Evolutionary conservation across 2,797 vertebrate genomes (phyloP), one percentile per base, ranked within the genome.

Genomic region (Sarcophilus harrisii): DNA sequence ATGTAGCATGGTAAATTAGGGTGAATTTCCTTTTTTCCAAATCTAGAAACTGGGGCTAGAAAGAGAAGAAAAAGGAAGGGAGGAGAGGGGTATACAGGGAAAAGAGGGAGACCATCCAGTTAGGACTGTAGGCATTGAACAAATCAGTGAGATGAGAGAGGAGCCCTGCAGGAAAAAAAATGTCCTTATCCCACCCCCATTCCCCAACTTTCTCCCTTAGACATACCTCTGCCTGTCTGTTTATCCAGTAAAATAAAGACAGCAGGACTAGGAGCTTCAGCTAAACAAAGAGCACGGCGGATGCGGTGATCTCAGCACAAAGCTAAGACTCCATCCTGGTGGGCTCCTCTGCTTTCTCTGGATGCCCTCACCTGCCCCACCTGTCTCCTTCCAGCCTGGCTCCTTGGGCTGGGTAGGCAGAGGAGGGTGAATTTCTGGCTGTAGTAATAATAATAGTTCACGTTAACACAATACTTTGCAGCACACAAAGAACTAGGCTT

Each of bases 161-260:
- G n/a, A 18, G 5, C 29, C 12, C 45, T 38, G 62, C 87, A 60
- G 21, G 73, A 57, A 91, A 94, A 52, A 54, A 11, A 52, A 52
- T 52, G 27, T 32, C 89, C 89, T 90, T 55, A 30, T 28, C 54
- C 49, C 57, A 94, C 92, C 38, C 45, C 89, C 55, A 3, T 10
- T 6, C 29, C 13, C 14, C 1, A 11, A 16, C 5, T 52, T 54
- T 90, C 13, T 11, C 58, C 54, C 62, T 92, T 6, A 32, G 93
- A 91, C 96, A 95, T 94, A 14, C 94, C 81, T 52, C 28, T 90
- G 49, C 54, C 55, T 89, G 57, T 57, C 92, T 87, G 52, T 94
- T 93, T 91, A 58, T 62, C 57, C 1, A 0, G n/a, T 2, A 29
- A 45, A 30, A 94, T 90, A 94, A 94, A 97, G 95, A 91, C 92